phyloP scores from a whole-genome alignment of 1,140 invertebrate genomes.

The Zaprionus ornatus region DNA sequence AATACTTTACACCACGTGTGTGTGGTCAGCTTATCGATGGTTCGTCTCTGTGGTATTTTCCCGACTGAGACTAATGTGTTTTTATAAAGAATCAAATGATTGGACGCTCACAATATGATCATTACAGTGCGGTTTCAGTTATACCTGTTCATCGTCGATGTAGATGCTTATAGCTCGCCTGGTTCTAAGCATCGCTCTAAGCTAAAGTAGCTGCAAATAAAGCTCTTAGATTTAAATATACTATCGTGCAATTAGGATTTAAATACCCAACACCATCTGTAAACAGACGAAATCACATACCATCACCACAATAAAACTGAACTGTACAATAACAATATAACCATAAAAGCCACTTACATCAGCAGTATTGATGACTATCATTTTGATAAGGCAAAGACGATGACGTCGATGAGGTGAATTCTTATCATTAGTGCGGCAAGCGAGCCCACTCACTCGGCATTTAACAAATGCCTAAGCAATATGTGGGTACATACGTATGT shows the following conservation, averaged over 20 bases:
- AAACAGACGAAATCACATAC: not conserved
- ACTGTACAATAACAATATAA: slow-evolving; percentile 9
- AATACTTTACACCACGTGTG: not conserved
- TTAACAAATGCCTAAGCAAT: slow-evolving; percentile 34
- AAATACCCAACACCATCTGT: slow-evolving; percentile 20
- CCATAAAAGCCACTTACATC: slow-evolving; percentile 62
- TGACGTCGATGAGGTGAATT: slow-evolving; percentile 58
- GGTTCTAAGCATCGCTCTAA: slow-evolving; percentile 57
- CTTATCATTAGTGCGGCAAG: slow-evolving; percentile 65
- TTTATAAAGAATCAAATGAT: not conserved
- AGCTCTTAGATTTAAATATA: slow-evolving; percentile 18
- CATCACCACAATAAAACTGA: slow-evolving; percentile 6
- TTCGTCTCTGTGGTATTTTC: slow-evolving; percentile 5
- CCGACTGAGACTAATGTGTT: not conserved
- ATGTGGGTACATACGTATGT: not conserved
- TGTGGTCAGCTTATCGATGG: slow-evolving; percentile 7
- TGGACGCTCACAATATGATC: slow-evolving; percentile 33
- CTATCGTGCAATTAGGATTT: not conserved
- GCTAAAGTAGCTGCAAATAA: slow-evolving; percentile 34
- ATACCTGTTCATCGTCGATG: slow-evolving; percentile 69
- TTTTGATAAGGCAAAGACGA: slow-evolving; percentile 53
- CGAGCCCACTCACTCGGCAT: slow-evolving; percentile 45
- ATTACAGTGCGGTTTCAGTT: not conserved
- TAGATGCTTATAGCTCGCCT: slow-evolving; percentile 62
- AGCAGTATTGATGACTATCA: slow-evolving; percentile 75